Conservation (phyloP, 2,888 invertebrate genomes). For the Mesodorylaimus sp. region DNA sequence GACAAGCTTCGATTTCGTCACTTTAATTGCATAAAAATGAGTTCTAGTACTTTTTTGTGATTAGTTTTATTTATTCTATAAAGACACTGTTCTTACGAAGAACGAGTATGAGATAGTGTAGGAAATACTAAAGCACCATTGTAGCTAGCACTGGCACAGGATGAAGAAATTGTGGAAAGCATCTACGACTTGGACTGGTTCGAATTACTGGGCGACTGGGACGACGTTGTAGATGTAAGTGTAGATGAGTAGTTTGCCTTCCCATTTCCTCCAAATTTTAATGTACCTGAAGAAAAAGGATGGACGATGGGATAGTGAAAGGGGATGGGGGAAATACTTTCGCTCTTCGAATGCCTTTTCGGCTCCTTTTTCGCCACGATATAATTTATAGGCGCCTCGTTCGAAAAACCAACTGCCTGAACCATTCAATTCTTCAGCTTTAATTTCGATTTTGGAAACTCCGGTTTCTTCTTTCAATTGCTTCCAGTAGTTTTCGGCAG, state of each 20-base stretch:
- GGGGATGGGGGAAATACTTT: slow-evolving; percentile 1
- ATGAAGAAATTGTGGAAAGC: background rate
- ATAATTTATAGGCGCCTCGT: slow-evolving; percentile 9
- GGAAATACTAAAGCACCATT: too few relatives aligned
- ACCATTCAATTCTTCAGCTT: slow-evolving; percentile 12
- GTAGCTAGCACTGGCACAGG: too few relatives aligned
- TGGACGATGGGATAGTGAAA: background rate
- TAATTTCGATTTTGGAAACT: slow-evolving; percentile 11
- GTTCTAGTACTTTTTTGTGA: background rate
- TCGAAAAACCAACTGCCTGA: slow-evolving; percentile 11
- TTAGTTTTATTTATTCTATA: too few relatives aligned
- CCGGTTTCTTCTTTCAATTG: slow-evolving; percentile 11
- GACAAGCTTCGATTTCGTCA: background rate
- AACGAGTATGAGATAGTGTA: too few relatives aligned
- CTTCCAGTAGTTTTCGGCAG: slow-evolving; percentile 10
- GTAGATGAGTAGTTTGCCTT: slow-evolving; percentile 8
- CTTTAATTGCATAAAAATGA: background rate
- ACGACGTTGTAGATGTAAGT: slow-evolving; percentile 10
- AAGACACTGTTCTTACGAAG: too few relatives aligned
- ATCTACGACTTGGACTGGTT: background rate
- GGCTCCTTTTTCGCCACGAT: slow-evolving; percentile 6
- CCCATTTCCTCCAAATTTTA: slow-evolving; percentile 11
- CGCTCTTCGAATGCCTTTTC: slow-evolving; percentile 8
- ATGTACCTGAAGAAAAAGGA: slow-evolving; percentile 9
- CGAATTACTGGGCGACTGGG: background rate